These are phyloP conservation scores for Chrysaora quinquecirrha DNA, from an alignment of 30 jellyfish, hydroid and myxozoan species.

Conservation along the genomic window DNA sequence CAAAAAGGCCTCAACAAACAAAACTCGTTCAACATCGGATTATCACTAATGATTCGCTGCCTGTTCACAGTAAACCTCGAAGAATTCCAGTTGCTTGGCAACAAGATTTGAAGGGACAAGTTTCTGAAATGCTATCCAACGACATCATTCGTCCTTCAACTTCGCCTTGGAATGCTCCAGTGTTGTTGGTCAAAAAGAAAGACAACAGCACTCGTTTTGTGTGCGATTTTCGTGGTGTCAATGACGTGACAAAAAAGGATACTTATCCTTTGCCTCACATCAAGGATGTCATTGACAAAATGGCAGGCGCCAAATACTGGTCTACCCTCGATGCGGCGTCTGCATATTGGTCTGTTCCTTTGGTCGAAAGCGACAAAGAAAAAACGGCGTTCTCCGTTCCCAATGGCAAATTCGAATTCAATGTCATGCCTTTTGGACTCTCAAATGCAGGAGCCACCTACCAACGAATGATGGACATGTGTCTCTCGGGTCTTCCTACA, in stretches of 20 bases:
- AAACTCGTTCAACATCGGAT: conserved; percentile 6
- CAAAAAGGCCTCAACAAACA: conserved; percentile 26
- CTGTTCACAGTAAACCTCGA: conserved; percentile 26
- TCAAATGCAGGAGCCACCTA: conserved; percentile 49
- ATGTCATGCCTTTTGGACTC: conserved; percentile 57
- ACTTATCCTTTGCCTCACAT: conserved; percentile 32
- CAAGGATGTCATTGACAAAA: conserved; percentile 55
- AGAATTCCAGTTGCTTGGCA: conserved; percentile 54
- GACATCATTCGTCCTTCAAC: conserved; percentile 40
- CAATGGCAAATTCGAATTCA: conserved; percentile 48
- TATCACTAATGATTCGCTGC: conserved; percentile 55
- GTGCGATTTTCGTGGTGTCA: conserved; percentile 51
- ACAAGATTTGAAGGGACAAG: conserved; percentile 52
- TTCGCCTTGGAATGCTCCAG: conserved; percentile 41
- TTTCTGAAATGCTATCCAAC: conserved; percentile 51
- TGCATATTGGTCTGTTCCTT: conserved; percentile 54
- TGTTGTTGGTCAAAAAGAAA: conserved; percentile 27
- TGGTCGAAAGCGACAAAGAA: conserved; percentile 52
- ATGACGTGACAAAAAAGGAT: conserved; percentile 55
- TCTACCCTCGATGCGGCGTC: conserved; percentile 32
- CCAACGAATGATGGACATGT: conserved; percentile 66
- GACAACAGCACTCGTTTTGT: conserved; percentile 36
- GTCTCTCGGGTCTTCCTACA: conserved; percentile 41
- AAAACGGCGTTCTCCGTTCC: conserved; percentile 53
- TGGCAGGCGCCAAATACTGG: conserved; percentile 59